Evolutionary conservation across 92 coral and sea anemone genomes (phyloP).

Genomic region (Zoanthus gigantus): DNA sequence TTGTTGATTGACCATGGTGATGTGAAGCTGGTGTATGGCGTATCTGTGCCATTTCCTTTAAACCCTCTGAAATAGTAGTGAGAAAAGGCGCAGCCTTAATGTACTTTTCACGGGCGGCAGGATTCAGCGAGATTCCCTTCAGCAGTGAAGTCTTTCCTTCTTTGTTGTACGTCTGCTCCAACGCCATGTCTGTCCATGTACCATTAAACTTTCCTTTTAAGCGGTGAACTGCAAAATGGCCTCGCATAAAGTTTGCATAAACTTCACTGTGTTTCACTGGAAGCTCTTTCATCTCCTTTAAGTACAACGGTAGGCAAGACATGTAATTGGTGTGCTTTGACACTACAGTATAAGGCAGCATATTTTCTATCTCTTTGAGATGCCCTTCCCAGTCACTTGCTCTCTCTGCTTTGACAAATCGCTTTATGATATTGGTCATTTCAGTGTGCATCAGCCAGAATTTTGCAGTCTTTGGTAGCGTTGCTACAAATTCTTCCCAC

Average conservation of each 20-base stretch:
- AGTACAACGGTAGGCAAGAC: constrained; percentile 35
- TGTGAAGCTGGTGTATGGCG: too few species aligned
- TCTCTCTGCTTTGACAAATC: not conserved
- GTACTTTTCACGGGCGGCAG: constrained; percentile 50
- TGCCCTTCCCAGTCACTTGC: not conserved
- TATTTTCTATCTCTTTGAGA: not conserved
- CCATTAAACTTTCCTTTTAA: constrained; percentile 35
- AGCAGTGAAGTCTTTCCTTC: constrained; percentile 31
- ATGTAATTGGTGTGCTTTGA: constrained; percentile 7
- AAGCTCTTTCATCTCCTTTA: constrained; percentile 44
- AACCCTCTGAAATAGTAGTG: too few species aligned
- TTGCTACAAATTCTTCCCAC: not conserved
- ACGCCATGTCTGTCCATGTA: constrained; percentile 44
- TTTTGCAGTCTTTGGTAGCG: not conserved
- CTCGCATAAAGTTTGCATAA: constrained; percentile 35
- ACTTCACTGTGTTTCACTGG: constrained; percentile 33
- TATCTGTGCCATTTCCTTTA: too few species aligned
- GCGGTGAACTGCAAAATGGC: constrained; percentile 42
- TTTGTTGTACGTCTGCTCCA: constrained; percentile 43
- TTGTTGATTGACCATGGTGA: too few species aligned
- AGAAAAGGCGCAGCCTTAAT: constrained; percentile 45
- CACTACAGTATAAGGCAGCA: not conserved
- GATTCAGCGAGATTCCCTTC: constrained; percentile 45
- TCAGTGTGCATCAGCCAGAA: not conserved
- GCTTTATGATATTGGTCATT: not conserved